Conservation (phyloP, 2,797 vertebrate genomes). For the Erpetoichthys calabaricus region DNA sequence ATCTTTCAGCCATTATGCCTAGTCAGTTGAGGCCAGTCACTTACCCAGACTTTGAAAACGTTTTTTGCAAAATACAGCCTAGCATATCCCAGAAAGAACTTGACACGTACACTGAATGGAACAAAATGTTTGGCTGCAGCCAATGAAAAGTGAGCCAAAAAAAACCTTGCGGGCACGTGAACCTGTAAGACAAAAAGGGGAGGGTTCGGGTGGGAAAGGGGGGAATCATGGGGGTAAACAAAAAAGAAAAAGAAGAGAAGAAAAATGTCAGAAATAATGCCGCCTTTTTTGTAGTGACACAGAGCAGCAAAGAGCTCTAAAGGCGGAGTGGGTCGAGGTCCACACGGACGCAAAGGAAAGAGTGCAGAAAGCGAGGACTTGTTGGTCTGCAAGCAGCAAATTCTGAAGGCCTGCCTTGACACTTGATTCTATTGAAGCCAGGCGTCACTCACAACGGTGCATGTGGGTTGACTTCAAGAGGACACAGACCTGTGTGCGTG, state of each 20-base stretch:
- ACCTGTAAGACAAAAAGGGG: constrained; percentile 46
- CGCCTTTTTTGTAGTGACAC: constrained; percentile 61
- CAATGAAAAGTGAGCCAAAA: constrained; percentile 63
- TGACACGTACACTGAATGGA: constrained; percentile 97
- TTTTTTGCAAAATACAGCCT: constrained; percentile 97
- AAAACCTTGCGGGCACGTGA: constrained; percentile 54
- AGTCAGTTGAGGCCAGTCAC: constrained; percentile 88
- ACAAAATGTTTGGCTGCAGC: constrained; percentile 99
- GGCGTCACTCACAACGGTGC: constrained; percentile 58
- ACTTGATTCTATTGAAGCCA: constrained; percentile 61
- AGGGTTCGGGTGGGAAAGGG: too few species aligned
- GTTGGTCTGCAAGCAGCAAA: constrained; percentile 58
- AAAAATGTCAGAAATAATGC: constrained; percentile 13
- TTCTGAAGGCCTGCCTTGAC: constrained; percentile 53
- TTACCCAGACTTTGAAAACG: constrained; percentile 98
- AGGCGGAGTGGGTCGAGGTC: too few species aligned
- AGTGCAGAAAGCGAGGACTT: constrained; percentile 54
- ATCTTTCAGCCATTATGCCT: constrained; percentile 84
- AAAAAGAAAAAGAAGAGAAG: too few species aligned
- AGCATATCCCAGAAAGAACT: constrained; percentile 98
- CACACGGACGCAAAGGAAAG: constrained; percentile 54
- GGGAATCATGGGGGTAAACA: too few species aligned
- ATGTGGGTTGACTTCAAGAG: constrained; percentile 66
- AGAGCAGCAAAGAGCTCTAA: constrained; percentile 51
- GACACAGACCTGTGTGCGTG: constrained; percentile 55